Base-by-base conservation (phyloP, 2,113 vertebrate species). In the Micronycteris hirsuta region DNA sequence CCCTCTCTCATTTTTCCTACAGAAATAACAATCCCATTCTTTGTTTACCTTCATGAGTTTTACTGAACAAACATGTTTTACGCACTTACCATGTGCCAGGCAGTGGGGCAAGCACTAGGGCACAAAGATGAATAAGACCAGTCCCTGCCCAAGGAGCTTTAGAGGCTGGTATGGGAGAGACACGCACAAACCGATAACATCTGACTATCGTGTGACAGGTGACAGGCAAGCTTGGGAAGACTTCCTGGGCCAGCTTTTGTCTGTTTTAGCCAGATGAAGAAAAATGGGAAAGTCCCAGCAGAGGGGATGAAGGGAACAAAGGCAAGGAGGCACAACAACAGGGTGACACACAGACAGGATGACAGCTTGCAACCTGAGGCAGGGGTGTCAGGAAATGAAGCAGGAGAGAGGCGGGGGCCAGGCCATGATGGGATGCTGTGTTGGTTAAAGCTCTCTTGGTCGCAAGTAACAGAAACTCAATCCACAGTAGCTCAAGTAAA, bases 391-490 rank as follows among this genome's bases (percentile, higher is more conserved):
- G 68, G 68, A 38, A 77, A 58, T 1, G 20, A 77, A 56, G 11
- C 78, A 33, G 19, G 52, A 47, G 41, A 41, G 19, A 63, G 41
- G 14, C 31, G 15, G 89, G 38, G 56, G 11, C 47, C 80, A 43
- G 52, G 38, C 41, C 43, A 9, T 1, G 22, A 9, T 1, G 22
- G 19, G 12, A 82, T 28, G 61, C n/a, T 16, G 9, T 1, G 13
- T 7, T 20, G 14, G 26, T n/a, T 36, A 19, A 49, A 41, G 24
- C 28, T 68, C 22, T 67, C 52, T 63, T 0, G 0, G 3, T 20
- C 33, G 31, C 74, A 76, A 67, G 58, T 26, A 80, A 90, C 61
- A 80, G 41, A 92, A 94, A 78, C 54, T 86, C 41, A 54, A 17
- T n/a, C 73, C n/a, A 24, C 36, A 80, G n/a, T 22, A 77, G n/a